Evolutionary conservation across 2,113 vertebrate species (phyloP).

Genomic region (Lipotes vexillifer): DNA sequence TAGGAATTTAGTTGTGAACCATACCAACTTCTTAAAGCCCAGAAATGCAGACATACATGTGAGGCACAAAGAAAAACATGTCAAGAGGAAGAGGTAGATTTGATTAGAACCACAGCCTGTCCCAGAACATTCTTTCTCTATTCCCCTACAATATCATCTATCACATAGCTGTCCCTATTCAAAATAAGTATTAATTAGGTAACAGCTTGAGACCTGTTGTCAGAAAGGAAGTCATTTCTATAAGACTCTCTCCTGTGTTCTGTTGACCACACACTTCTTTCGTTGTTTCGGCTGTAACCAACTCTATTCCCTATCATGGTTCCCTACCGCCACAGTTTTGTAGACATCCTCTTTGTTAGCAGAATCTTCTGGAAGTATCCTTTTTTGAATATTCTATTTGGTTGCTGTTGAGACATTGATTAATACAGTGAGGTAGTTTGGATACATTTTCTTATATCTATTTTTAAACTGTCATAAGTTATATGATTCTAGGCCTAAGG

Average conservation of each 20-base stretch:
- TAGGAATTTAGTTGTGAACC: not conserved
- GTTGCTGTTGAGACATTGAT: not conserved
- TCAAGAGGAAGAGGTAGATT: not conserved
- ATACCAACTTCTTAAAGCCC: not conserved
- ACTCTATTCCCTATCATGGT: not conserved
- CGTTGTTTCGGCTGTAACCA: not conserved
- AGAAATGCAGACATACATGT: not conserved
- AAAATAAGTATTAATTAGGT: not conserved
- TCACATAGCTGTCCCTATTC: not conserved
- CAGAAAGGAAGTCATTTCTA: not conserved
- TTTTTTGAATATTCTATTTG: not conserved
- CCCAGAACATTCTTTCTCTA: not conserved
- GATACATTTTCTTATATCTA: not conserved
- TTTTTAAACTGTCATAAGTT: not conserved
- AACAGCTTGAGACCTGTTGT: not conserved
- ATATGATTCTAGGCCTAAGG: not conserved
- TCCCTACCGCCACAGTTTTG: not conserved
- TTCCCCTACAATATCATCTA: not conserved
- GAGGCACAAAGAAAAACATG: not conserved
- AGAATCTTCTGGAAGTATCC: not conserved
- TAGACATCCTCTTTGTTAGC: not conserved
- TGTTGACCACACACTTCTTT: not conserved
- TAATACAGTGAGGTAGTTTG: not conserved
- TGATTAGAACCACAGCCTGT: not conserved
- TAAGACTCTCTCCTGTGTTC: not conserved